Base-by-base conservation (phyloP, 53 echinoderm and acorn worm species). In the Zoroaster sp. region DNA sequence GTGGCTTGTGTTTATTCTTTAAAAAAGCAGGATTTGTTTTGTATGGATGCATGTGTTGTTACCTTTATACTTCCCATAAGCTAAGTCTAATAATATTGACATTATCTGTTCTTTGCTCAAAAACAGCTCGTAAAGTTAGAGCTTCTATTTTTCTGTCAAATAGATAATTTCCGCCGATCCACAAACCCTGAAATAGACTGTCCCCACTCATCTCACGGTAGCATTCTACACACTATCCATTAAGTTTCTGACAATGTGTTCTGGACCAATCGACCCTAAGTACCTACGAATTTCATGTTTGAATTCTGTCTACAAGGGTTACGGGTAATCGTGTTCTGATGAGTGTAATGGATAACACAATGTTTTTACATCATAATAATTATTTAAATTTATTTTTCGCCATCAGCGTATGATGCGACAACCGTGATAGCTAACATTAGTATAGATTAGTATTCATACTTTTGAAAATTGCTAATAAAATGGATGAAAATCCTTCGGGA, bases 251-350 rank as follows among this genome's bases (percentile, higher is more conserved):
- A 54, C 54, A 4, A 15, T 47, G 52, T 77, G 54, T 51, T 51
- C 77, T 1, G 12, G 37, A 77, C 14, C 35, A 77, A 52, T 77
- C 53, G 32, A 49, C 51, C 52, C 34, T 35, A 46, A 47, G 47
- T 34, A 34, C 77, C 15, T 12, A 75, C 75, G 33, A 32, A 51
- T 77, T 77, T 77, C 54, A 77, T 77, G 77, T 77, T 52, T 77
- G 52, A 49, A 18, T 14, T 77, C 77, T 32, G 36, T 77, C 77
- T 49, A n/a, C 46, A 45, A 34, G n/a, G n/a, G n/a, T n/a, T n/a
- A n/a, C n/a, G 35, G 77, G 51, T 17, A 51, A 51, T 51, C 51
- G 17, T 32, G 52, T 77, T 77, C n/a, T n/a, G n/a, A 53, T 52
- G 37, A 49, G 35, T 34, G 49, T 75, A 75, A 47, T 75, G 30